Conservation (phyloP, 1,140 invertebrate genomes). For the Drosophila watanabei region DNA sequence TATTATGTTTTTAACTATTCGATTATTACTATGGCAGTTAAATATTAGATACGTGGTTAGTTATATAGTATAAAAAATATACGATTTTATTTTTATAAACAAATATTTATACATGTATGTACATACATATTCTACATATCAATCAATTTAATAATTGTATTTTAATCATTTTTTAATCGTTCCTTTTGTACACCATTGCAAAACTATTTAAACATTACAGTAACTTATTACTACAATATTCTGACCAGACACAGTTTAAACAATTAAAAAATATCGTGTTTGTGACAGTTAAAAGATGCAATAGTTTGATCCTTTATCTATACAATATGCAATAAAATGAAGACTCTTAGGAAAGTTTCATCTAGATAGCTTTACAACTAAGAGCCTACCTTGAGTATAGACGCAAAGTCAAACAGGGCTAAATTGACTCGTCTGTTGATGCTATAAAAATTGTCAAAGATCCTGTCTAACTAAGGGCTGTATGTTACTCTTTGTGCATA, state of each 20-base stretch:
- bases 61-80: not conserved
- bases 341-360: not conserved
- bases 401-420: not conserved
- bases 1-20: not conserved
- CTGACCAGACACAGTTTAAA: too few species aligned
- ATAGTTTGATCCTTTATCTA: not conserved
- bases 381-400: not conserved
- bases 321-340: not conserved
- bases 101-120: too few species aligned
- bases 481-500: not conserved
- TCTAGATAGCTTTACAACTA: not conserved
- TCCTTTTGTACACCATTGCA: too few species aligned
- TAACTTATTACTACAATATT: too few species aligned
- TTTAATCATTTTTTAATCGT: not conserved
- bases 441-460: too few species aligned
- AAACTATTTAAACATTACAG: too few species aligned
- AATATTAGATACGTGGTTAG: not conserved
- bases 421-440: not conserved
- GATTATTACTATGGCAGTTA: not conserved
- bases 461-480: not conserved
- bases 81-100: too few species aligned
- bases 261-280: too few species aligned
- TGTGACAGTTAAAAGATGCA: not conserved
- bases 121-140: too few species aligned
- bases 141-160: not conserved